A percentile compares a stretch with the other conserved stretches of the same genome.
Conservation (phyloP, 1,140 invertebrate species). For the Medauroidea extradentata region DNA sequence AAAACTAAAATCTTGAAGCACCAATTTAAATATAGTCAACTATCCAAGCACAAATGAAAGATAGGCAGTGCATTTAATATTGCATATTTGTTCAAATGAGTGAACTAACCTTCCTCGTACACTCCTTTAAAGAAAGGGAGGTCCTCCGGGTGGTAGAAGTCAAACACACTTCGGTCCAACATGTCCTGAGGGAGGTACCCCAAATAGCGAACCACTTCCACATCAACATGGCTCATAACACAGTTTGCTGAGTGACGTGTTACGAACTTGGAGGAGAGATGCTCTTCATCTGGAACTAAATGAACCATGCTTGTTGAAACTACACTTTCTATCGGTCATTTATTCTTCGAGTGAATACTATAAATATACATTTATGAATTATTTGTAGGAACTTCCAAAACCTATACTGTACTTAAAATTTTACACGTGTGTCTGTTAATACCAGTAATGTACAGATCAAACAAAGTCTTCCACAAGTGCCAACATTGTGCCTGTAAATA, state of each 20-base stretch:
- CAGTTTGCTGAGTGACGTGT: slow-evolving; percentile 72
- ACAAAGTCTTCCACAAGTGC: too few species aligned
- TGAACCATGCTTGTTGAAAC: background rate
- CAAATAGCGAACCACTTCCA: slow-evolving; percentile 71
- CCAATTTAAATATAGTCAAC: too few species aligned
- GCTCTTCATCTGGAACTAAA: slow-evolving; percentile 59
- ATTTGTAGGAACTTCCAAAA: too few species aligned
- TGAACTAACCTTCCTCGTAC: slow-evolving; percentile 69
- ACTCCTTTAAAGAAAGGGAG: slow-evolving; percentile 70
- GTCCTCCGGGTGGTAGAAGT: slow-evolving; percentile 86
- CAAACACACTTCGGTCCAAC: slow-evolving; percentile 72
- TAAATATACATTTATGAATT: too few species aligned
- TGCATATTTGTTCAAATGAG: too few species aligned
- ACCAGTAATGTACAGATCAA: too few species aligned
- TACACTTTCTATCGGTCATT: too few species aligned
- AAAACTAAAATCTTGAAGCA: too few species aligned
- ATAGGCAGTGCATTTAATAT: background rate
- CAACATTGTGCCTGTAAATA: too few species aligned
- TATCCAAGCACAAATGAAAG: too few species aligned
- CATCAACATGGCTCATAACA: slow-evolving; percentile 69
- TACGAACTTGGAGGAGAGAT: slow-evolving; percentile 57
- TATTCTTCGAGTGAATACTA: background rate
- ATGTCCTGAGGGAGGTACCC: slow-evolving; percentile 89
- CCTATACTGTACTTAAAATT: too few species aligned
- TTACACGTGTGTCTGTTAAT: too few species aligned